Conservation (phyloP, 2,888 invertebrate genomes). For the Calliopum simillimum region DNA sequence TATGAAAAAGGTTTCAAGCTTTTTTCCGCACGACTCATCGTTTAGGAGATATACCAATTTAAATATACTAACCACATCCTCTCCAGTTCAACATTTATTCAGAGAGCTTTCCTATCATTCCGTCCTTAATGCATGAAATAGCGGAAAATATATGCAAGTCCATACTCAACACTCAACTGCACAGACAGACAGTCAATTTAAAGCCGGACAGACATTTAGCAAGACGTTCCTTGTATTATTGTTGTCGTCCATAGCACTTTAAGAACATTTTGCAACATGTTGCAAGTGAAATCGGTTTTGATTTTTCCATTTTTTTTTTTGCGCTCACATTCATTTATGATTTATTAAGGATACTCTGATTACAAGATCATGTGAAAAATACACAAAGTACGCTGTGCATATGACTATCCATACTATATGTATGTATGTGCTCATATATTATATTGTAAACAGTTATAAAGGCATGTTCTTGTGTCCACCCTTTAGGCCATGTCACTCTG, state of each 20-base stretch:
- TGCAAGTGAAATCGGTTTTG: constrained; percentile 20
- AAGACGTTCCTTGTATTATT: not conserved
- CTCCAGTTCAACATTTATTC: too few species aligned
- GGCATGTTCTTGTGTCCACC: not conserved
- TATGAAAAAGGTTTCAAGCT: too few species aligned
- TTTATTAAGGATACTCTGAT: constrained; percentile 66
- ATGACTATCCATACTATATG: not conserved
- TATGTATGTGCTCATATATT: too few species aligned
- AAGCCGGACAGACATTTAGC: constrained; percentile 45
- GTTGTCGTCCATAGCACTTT: constrained; percentile 20
- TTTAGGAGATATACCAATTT: too few species aligned
- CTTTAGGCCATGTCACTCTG: constrained; percentile 15
- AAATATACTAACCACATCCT: too few species aligned
- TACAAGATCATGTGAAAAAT: constrained; percentile 57
- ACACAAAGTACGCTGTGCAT: not conserved
- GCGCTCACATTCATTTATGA: constrained; percentile 55
- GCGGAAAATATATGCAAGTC: constrained; percentile 57
- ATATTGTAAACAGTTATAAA: constrained; percentile 20
- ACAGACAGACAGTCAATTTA: constrained; percentile 46
- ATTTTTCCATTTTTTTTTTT: not conserved
- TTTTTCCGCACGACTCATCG: too few species aligned
- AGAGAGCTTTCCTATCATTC: not conserved
- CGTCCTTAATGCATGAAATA: constrained; percentile 14
- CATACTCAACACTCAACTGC: too few species aligned
- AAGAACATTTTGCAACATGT: constrained; percentile 21